Evolutionary conservation across 1,140 invertebrate species (phyloP), one percentile per base, ranked within the genome.

Genomic region (Proctacanthus coquilletti): DNA sequence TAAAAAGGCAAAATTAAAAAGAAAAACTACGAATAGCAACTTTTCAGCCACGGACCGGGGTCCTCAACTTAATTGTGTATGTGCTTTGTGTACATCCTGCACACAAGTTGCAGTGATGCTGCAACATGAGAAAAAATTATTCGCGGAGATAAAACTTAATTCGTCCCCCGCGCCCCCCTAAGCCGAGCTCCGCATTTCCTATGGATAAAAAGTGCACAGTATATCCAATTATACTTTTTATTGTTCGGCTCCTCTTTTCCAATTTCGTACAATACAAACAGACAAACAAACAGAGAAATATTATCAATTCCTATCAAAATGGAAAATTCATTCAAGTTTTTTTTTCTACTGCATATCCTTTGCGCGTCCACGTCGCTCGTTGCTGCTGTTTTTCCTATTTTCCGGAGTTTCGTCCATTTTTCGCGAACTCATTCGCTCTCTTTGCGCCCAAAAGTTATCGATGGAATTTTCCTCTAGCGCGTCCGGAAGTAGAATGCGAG

Each of bases 231-330:
- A 27, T 27, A 13, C 23, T 27, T 27, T 27, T 27, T 27, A 27
- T 27, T 27, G 23, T 27, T 27, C 23, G 23, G 23, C 23, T 9
- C 13, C 23, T 27, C 23, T 27, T 27, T 27, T 27, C 23, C 23
- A 27, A 27, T 27, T 27, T 27, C 23, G 23, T 13, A 13, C 23
- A 27, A 27, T 27, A 27, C 23, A 27, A 27, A 27, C 23, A 27
- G 23, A 27, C 23, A 27, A 27, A 27, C 23, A 27, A 27, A 27
- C 23, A 27, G 23, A 8, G 23, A 27, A 27, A 27, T 27, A 27
- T 9, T 27, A 27, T 27, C 23, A 27, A 13, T 27, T 27, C 23
- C 23, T 27, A 27, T 27, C 23, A 27, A 27, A 27, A 27, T 27
- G 23, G 23, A 27, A 27, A 27, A 27, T 27, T 27, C 23, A 27